These are phyloP conservation scores for Zophobas atratus DNA, from an alignment of 1,140 invertebrate genomes.

Conservation along the genomic window DNA sequence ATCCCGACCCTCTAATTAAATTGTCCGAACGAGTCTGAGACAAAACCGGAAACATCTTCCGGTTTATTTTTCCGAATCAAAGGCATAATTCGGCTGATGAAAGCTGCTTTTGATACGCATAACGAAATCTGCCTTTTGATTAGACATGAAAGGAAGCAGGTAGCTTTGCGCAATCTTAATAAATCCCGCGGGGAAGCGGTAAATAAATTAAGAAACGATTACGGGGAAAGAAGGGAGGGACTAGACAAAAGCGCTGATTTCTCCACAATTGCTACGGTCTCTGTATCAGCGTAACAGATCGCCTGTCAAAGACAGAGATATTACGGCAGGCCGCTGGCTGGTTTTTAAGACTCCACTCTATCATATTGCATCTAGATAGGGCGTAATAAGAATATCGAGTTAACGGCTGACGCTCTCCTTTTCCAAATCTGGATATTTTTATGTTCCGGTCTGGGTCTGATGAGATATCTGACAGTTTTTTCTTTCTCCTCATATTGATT, in stretches of 20 bases:
- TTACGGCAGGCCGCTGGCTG: conserved; percentile 39
- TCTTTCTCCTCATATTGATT: conserved; percentile 50
- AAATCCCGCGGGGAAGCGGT: conserved; percentile 4
- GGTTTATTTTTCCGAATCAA: conserved; percentile 17
- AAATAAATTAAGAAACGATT: conserved; percentile 38
- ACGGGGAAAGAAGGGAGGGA: not conserved
- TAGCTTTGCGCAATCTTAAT: conserved; percentile 6
- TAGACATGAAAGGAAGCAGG: conserved; percentile 26
- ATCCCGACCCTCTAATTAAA: conserved; percentile 20
- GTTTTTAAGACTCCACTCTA: conserved; percentile 47
- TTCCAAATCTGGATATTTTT: conserved; percentile 51
- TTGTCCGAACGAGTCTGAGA: conserved; percentile 32
- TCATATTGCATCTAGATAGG: conserved; percentile 52
- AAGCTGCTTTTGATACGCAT: conserved; percentile 33
- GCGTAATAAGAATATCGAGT: conserved; percentile 51
- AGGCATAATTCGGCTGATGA: conserved; percentile 29
- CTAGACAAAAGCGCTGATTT: conserved; percentile 34
- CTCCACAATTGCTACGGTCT: conserved; percentile 27
- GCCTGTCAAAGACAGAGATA: conserved; percentile 48
- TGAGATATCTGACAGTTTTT: conserved; percentile 49
- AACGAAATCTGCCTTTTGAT: conserved; percentile 27
- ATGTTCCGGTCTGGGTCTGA: conserved; percentile 47
- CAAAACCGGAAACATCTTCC: conserved; percentile 18
- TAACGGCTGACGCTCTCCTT: conserved; percentile 48
- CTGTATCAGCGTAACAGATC: conserved; percentile 45